Percentiles rank a stretch among this genome's conserved stretches.
These are phyloP conservation scores for Pocota personata DNA, from an alignment of 2,888 invertebrate species.

Conservation along the genomic window DNA sequence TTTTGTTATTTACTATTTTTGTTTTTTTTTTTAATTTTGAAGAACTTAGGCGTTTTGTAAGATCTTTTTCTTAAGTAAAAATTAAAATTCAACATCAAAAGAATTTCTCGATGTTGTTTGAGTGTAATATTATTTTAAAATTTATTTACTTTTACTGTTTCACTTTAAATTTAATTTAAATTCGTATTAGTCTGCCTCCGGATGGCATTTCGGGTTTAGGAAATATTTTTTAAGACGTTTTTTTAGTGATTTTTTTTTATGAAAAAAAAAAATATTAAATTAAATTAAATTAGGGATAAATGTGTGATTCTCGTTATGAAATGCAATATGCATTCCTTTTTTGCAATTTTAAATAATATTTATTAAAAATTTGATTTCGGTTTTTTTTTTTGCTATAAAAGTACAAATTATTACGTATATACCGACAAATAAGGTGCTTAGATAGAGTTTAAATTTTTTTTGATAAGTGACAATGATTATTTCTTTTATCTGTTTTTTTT, in stretches of 20 bases:
- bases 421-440: slow-evolving; percentile 70
- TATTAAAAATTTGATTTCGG: background rate
- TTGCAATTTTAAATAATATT: slow-evolving; percentile 6
- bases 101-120: slow-evolving; percentile 65
- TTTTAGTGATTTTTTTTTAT: slow-evolving; percentile 30
- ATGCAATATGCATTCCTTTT: slow-evolving; percentile 69
- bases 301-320: slow-evolving; percentile 30
- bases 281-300: slow-evolving; percentile 1
- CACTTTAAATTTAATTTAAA: slow-evolving; percentile 69
- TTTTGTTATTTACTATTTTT: slow-evolving; percentile 38
- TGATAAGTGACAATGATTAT: slow-evolving; percentile 40
- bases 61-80: slow-evolving; percentile 20
- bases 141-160: slow-evolving; percentile 16
- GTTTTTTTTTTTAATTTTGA: slow-evolving; percentile 33
- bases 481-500: background rate
- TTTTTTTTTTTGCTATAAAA: slow-evolving; percentile 65
- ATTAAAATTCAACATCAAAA: slow-evolving; percentile 60
- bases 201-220: slow-evolving; percentile 71
- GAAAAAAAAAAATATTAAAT: background rate
- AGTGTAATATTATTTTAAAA: slow-evolving; percentile 45
- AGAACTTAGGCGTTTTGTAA: slow-evolving; percentile 43
- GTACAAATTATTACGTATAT: slow-evolving; percentile 73
- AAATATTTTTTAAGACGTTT: slow-evolving; percentile 54
- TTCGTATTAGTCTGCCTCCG: slow-evolving; percentile 72
- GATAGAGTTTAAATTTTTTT: slow-evolving; percentile 41